These are phyloP conservation scores for Parnassius orleans DNA, from an alignment of 2,888 invertebrate species.

Conservation along the genomic window DNA sequence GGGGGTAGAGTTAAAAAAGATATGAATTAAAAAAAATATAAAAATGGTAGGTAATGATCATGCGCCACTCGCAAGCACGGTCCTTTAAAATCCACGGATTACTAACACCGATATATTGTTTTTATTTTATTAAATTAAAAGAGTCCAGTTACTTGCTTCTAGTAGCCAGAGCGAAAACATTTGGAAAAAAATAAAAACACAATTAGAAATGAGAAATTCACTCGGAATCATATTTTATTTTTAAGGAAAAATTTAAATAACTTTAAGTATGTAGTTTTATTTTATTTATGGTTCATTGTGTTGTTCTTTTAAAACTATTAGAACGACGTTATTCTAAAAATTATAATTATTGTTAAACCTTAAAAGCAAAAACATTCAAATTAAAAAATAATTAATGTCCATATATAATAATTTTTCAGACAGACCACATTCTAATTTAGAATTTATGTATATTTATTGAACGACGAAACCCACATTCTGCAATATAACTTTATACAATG, in stretches of 20 bases:
- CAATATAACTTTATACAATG: no score
- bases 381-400: background rate
- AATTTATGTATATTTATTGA: no score
- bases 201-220: conserved; percentile 53
- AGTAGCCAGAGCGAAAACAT: conserved; percentile 80
- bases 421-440: no score
- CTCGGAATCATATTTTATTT: conserved; percentile 36
- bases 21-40: conserved; percentile 35
- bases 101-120: conserved; percentile 61
- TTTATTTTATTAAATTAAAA: conserved; percentile 41
- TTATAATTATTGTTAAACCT: background rate
- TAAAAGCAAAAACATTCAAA: background rate
- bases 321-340: conserved; percentile 19
- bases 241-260: background rate
- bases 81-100: conserved; percentile 42
- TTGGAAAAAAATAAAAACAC: conserved; percentile 52
- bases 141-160: conserved; percentile 76
- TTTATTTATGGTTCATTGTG: background rate
- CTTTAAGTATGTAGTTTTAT: conserved; percentile 8
- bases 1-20: conserved; percentile 44
- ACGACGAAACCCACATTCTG: no score
- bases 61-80: conserved; percentile 67
- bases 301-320: background rate
- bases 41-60: conserved; percentile 44
- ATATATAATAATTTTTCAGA: no score